Evolutionary conservation across 2,797 vertebrate genomes (phyloP), one percentile per base, ranked within the genome.

Genomic region (Tympanoctomys barrerae): DNA sequence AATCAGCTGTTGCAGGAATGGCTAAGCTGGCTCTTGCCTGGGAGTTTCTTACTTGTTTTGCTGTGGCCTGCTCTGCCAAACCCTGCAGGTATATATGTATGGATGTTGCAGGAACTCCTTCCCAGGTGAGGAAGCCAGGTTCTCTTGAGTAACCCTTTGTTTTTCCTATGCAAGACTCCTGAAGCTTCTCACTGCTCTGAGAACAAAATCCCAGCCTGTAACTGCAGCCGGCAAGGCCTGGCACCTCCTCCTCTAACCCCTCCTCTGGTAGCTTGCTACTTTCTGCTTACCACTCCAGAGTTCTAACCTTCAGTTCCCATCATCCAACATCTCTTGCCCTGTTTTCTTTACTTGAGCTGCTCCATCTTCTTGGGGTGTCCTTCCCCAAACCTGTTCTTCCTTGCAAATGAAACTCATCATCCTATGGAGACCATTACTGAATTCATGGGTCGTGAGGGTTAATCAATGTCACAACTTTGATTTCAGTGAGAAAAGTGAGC

Each of bases 1-100:
- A 54, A 54, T 94, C 93, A 81, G 95, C 94, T 96, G 94, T 95
- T 85, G 94, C 21, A 92, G 91, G 87, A 90, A 90, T 28, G 62
- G 94, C 86, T 95, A 61, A 22, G 46, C 81, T 73, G 68, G 33
- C 71, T 86, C 42, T 89, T 36, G 83, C 88, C 24, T 21, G 68
- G 83, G 78, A 88, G 66, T 39, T 71, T 73, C 81, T 96, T 95
- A 39, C 81, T 95, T 88, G 70, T 95, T 95, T 93, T 80, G 70
- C 89, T 87, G 49, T 52, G 49, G 93, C 64, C 49, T 49, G 84
- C 46, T 62, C 39, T 12, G 62, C 78, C 79, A 89, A 31, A 39
- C 36, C 21, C 36, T 2, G 14, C 11, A 75, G 85, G 86, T 73
- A 22, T 14, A 6, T 19, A 12, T 52, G 13, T 0, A 2, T 26